Conservation (phyloP, 2,113 vertebrate genomes). For the Oostethus manadensis region DNA sequence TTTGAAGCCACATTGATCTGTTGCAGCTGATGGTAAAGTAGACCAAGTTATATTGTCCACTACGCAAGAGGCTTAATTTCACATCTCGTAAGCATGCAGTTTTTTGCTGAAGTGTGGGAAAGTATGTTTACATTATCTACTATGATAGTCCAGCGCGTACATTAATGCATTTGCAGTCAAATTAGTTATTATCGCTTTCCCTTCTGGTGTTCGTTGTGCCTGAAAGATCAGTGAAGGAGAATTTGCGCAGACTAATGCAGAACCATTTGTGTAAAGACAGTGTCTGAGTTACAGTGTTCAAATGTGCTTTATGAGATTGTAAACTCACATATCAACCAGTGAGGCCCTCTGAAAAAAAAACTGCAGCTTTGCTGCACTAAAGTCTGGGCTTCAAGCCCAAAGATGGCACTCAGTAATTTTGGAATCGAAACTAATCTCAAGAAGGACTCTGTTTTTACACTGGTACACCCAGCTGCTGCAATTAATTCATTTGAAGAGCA, state of each 20-base stretch:
- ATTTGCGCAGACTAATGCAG: conserved; percentile 4
- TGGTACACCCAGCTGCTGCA: conserved; percentile 13
- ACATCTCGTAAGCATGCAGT: conserved; percentile 11
- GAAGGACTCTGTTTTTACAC: conserved; percentile 20
- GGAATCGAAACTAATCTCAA: conserved; percentile 16
- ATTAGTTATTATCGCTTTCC: not conserved
- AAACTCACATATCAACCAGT: conserved; percentile 9
- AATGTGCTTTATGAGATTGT: not conserved
- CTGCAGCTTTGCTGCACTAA: conserved; percentile 9
- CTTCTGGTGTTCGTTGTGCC: not conserved
- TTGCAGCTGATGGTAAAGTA: not conserved
- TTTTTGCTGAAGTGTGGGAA: conserved; percentile 15
- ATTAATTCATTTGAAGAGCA: conserved; percentile 18
- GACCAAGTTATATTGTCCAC: conserved; percentile 24
- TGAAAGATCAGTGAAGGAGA: not conserved
- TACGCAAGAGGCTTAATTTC: conserved; percentile 11
- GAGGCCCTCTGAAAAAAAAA: not conserved
- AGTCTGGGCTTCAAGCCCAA: conserved; percentile 14
- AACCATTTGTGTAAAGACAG: conserved; percentile 31
- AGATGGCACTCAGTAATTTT: conserved; percentile 18
- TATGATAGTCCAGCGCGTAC: not conserved
- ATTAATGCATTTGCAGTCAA: not conserved
- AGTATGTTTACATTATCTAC: conserved; percentile 1
- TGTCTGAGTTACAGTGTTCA: not conserved
- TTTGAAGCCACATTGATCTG: conserved; percentile 30